Evolutionary conservation across 2,888 invertebrate species (phyloP).

Genomic region (Cepaea hortensis): DNA sequence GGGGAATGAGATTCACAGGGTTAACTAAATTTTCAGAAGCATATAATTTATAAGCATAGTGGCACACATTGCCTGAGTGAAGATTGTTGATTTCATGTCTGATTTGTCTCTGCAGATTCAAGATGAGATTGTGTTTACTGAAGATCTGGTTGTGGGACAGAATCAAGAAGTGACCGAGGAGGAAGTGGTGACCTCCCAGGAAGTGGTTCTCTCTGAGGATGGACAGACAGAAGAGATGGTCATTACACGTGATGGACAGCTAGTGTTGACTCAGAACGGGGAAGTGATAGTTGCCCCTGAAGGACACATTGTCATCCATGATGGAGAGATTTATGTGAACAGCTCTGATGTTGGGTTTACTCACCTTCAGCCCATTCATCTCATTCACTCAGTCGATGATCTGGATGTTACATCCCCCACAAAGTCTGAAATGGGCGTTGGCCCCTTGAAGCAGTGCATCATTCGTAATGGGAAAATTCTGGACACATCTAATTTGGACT

Average conservation of each 20-base stretch:
- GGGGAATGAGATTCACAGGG: too few species aligned
- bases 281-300: slow-evolving; percentile 35
- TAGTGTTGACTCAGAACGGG: slow-evolving; percentile 34
- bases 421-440: slow-evolving; percentile 26
- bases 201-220: slow-evolving; percentile 42
- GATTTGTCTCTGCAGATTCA: not conserved
- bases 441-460: slow-evolving; percentile 40
- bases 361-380: slow-evolving; percentile 37
- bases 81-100: too few species aligned
- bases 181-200: slow-evolving; percentile 46
- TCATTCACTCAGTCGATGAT: slow-evolving; percentile 41
- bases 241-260: slow-evolving; percentile 40
- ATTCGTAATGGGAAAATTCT: slow-evolving; percentile 37
- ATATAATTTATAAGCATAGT: too few species aligned
- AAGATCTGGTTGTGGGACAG: slow-evolving; percentile 46
- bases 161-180: slow-evolving; percentile 49
- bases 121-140: slow-evolving; percentile 45
- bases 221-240: slow-evolving; percentile 41
- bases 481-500: slow-evolving; percentile 2
- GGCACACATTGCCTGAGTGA: too few species aligned
- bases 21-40: too few species aligned
- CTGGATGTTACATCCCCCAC: slow-evolving; percentile 17
- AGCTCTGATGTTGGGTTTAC: slow-evolving; percentile 34
- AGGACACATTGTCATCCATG: slow-evolving; percentile 46
- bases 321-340: slow-evolving; percentile 39